These are phyloP conservation scores for Motacilla tschutschensis DNA, from an alignment of 2,113 vertebrate species.

Conservation along the genomic window DNA sequence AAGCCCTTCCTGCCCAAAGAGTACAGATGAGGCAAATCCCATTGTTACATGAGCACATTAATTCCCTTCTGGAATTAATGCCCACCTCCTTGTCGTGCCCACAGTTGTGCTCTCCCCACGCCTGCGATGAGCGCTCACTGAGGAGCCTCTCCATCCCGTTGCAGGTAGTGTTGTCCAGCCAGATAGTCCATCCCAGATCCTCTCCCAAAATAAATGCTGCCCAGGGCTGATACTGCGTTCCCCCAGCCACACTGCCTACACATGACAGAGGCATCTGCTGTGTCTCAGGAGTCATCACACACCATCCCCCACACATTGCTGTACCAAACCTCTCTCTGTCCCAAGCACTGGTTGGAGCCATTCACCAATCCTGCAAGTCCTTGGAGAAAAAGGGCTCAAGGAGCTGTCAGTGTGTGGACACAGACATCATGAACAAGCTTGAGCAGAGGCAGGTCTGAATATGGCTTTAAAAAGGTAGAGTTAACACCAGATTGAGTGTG, in stretches of 20 bases:
- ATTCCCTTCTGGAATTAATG: not conserved
- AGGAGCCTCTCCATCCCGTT: not conserved
- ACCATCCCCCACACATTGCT: not conserved
- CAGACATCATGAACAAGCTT: not conserved
- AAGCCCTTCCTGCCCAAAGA: not conserved
- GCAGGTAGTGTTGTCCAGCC: not conserved
- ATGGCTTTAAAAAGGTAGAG: not conserved
- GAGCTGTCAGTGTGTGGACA: not conserved
- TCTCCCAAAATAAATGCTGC: not conserved
- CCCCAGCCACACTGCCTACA: not conserved
- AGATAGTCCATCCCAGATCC: not conserved
- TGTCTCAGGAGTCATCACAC: not conserved
- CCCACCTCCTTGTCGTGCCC: fast-evolving
- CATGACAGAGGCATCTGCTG: not conserved
- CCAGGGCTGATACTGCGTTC: not conserved
- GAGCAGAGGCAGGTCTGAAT: not conserved
- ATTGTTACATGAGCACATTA: not conserved
- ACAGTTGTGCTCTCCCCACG: not conserved
- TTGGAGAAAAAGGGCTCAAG: fast-evolving
- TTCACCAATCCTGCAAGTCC: not conserved
- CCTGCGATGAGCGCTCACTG: fast-evolving
- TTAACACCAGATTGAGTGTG: not conserved
- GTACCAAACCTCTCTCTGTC: not conserved
- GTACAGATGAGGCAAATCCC: not conserved
- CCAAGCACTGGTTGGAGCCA: not conserved